Conservation (phyloP, 2,113 vertebrate species). For the Pluvianellus socialis region DNA sequence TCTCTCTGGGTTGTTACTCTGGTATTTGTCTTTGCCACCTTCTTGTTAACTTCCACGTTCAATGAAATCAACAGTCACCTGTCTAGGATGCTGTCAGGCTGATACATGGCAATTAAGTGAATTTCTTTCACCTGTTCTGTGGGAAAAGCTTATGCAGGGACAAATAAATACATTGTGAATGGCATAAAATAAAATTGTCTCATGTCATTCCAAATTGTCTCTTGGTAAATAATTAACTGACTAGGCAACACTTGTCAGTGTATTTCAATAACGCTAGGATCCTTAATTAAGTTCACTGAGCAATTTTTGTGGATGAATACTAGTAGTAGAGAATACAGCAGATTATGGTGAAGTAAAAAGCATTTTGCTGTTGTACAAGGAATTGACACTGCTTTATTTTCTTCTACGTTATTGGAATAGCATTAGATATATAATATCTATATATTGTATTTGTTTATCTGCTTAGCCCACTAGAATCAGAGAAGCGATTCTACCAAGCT, state of each 20-base stretch:
- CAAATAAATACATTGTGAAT: neutral
- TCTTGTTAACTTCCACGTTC: neutral
- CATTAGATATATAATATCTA: neutral
- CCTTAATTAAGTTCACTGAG: neutral
- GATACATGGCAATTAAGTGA: neutral
- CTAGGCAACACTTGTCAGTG: neutral
- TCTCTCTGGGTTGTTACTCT: neutral
- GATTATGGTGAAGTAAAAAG: neutral
- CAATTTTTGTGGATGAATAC: neutral
- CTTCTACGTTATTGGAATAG: neutral
- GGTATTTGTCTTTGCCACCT: neutral
- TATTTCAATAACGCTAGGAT: neutral
- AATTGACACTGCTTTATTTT: neutral
- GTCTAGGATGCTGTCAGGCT: neutral
- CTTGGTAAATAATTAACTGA: neutral
- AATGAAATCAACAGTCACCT: neutral
- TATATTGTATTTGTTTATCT: neutral
- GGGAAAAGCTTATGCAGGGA: neutral
- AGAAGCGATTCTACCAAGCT: neutral
- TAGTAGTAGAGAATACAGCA: neutral
- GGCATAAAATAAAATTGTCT: neutral
- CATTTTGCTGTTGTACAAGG: neutral
- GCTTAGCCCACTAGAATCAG: neutral
- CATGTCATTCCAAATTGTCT: neutral
- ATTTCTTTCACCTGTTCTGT: neutral